phyloP scores from a whole-genome alignment of 53 echinoderm and acorn worm species.

The Luidia sarsii region DNA sequence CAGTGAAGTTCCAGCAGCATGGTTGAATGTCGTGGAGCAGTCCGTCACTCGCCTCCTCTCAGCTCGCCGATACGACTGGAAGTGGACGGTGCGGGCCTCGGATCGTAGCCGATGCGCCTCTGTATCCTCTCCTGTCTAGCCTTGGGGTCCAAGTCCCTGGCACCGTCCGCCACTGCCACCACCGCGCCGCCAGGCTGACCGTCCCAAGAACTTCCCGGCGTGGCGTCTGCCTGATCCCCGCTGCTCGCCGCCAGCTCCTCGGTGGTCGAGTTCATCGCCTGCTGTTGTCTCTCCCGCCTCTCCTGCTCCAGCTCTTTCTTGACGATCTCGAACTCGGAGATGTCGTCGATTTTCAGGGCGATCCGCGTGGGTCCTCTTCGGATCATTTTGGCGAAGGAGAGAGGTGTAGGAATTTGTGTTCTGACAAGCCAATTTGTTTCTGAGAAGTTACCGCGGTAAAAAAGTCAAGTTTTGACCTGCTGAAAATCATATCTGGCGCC shows the following conservation, averaged over 20 bases:
- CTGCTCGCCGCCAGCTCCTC: constrained; percentile 23
- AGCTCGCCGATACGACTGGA: constrained; percentile 86
- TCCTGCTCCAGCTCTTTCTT: constrained; percentile 93
- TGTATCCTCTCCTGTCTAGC: constrained; percentile 84
- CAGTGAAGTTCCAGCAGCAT: no score
- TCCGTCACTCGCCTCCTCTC: constrained; percentile 78
- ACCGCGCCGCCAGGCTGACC: neutral
- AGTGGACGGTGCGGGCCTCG: constrained; percentile 78
- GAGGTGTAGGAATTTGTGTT: no score
- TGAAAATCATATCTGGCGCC: constrained; percentile 14
- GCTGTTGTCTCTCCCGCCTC: constrained; percentile 71
- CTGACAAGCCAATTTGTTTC: no score
- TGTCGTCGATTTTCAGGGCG: constrained; percentile 86
- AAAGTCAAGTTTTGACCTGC: no score
- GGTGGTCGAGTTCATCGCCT: neutral
- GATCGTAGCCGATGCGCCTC: constrained; percentile 92
- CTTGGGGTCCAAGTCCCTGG: constrained; percentile 63
- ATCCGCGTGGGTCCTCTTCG: constrained; percentile 88
- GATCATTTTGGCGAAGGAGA: constrained; percentile 71
- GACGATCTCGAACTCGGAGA: constrained; percentile 90
- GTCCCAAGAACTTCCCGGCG: constrained; percentile 11
- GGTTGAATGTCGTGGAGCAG: no score
- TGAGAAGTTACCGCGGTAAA: no score
- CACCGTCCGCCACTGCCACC: neutral
- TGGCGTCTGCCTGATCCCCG: constrained; percentile 15